These are phyloP conservation scores for Eilema sororculum DNA, from an alignment of 2,888 invertebrate genomes.

Conservation along the genomic window DNA sequence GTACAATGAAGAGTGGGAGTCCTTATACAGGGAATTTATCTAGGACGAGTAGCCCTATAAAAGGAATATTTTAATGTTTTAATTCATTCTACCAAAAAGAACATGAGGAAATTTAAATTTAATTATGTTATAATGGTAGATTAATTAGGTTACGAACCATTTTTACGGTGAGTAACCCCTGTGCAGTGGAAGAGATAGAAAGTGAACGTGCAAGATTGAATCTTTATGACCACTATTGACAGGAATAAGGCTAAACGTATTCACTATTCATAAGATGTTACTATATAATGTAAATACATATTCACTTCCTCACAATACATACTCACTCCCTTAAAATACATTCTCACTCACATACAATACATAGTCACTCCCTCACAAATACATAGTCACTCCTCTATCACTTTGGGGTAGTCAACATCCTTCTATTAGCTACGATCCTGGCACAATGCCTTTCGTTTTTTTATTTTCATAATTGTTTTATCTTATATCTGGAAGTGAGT, in stretches of 20 bases:
- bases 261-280: not conserved
- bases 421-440: too few species aligned
- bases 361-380: too few species aligned
- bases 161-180: not conserved
- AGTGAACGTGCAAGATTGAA: not conserved
- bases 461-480: too few species aligned
- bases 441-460: too few species aligned
- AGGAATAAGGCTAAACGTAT: not conserved
- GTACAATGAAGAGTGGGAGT: not conserved
- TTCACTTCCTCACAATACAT: too few species aligned
- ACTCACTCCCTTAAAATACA: too few species aligned
- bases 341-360: too few species aligned
- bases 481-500: too few species aligned
- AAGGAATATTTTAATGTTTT: conserved; percentile 1
- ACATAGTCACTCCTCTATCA: too few species aligned
- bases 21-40: not conserved
- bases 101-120: not conserved
- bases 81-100: not conserved
- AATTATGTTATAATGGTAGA: not conserved
- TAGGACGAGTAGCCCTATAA: not conserved
- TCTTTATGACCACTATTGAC: not conserved
- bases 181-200: not conserved
- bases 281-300: too few species aligned
- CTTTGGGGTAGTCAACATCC: too few species aligned
- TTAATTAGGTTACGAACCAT: conserved; percentile 1